These are phyloP conservation scores for Platycnemis pennipes DNA, from an alignment of 2,888 invertebrate species.

Conservation along the genomic window DNA sequence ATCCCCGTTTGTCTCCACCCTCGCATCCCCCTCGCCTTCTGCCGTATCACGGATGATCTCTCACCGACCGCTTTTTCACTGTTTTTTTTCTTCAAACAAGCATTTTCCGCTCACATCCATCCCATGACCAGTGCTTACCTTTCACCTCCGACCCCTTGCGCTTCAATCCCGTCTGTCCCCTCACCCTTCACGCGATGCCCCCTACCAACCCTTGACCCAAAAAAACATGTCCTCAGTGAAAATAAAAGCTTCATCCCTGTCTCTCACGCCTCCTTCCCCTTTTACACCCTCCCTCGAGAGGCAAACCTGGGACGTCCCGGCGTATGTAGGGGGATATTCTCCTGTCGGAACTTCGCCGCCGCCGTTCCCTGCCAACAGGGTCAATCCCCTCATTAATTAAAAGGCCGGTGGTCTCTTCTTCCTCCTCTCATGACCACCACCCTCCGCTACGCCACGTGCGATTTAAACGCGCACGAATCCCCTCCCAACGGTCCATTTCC, in stretches of 20 bases:
- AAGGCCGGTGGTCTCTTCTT: neutral
- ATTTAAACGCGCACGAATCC: neutral
- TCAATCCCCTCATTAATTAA: slow-evolving; percentile 3
- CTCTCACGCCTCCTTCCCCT: neutral
- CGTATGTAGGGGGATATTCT: neutral
- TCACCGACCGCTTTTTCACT: neutral
- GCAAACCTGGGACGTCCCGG: neutral
- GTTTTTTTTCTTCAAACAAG: neutral
- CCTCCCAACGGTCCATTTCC: slow-evolving; percentile 20
- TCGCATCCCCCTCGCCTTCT: neutral
- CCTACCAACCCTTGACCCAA: no score
- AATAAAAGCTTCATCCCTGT: no score
- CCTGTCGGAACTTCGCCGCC: neutral
- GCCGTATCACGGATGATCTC: neutral
- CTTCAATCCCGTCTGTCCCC: no score
- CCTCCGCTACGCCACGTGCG: neutral
- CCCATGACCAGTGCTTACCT: neutral
- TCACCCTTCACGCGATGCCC: no score
- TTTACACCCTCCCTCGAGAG: neutral
- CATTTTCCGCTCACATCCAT: neutral
- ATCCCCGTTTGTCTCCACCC: neutral
- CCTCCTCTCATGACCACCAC: neutral
- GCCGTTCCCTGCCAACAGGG: neutral
- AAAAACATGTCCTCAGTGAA: no score
- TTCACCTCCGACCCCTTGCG: no score